phyloP scores from a whole-genome alignment of 2,113 vertebrate species.

The Myiopsitta monachus region DNA sequence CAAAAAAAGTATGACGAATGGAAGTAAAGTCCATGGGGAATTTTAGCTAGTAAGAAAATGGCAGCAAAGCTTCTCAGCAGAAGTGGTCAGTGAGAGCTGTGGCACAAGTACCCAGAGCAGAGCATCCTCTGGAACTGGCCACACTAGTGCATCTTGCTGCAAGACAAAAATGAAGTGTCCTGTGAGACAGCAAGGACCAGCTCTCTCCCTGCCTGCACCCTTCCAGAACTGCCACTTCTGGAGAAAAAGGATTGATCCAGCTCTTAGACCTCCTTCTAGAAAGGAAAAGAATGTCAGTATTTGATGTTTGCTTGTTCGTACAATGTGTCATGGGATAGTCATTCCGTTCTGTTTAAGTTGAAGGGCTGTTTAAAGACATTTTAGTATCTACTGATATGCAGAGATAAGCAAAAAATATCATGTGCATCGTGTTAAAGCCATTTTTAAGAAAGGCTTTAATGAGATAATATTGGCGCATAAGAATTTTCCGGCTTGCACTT shows the following conservation, averaged over 20 bases:
- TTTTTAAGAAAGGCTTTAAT: slow-evolving; percentile 49
- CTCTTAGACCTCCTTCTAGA: background rate
- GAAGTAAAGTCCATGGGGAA: background rate
- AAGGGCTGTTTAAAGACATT: background rate
- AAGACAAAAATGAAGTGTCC: background rate
- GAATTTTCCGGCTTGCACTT: background rate
- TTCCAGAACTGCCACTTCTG: background rate
- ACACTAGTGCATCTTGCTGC: background rate
- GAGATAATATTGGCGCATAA: background rate
- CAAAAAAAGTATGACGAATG: background rate
- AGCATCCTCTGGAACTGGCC: background rate
- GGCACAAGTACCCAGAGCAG: background rate
- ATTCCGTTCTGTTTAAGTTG: background rate
- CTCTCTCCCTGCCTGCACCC: background rate
- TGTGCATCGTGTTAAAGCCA: background rate
- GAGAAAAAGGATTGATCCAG: background rate
- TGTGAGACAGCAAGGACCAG: background rate
- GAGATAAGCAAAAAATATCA: slow-evolving; percentile 19
- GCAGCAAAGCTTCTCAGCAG: background rate
- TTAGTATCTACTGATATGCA: background rate
- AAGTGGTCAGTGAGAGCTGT: background rate
- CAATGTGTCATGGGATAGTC: background rate
- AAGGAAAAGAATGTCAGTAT: background rate
- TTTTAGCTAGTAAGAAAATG: background rate
- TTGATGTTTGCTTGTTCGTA: background rate